Conservation (phyloP, 1,140 invertebrate genomes). For the Drosophila kanapiae region DNA sequence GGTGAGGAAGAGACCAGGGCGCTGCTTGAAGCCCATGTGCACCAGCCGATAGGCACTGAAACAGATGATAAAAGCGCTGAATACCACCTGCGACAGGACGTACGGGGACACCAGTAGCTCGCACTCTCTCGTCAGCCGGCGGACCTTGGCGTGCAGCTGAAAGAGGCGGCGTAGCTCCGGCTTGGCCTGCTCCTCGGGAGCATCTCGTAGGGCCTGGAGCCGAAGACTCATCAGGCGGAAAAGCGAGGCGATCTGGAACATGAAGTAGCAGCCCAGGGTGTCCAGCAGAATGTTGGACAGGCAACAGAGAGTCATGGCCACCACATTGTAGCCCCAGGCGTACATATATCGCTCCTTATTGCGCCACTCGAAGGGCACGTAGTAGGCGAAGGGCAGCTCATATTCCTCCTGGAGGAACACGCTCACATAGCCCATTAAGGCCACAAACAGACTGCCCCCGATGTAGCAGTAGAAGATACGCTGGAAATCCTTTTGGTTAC, state of each 20-base stretch:
- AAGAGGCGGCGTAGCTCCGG: conserved; percentile 49
- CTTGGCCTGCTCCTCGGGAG: conserved; percentile 34
- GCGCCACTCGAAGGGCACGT: conserved; percentile 77
- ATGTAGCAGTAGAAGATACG: conserved; percentile 56
- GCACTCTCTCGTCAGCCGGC: conserved; percentile 37
- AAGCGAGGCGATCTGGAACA: conserved; percentile 66
- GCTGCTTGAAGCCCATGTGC: conserved; percentile 60
- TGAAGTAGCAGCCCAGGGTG: conserved; percentile 68
- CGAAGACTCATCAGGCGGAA: conserved; percentile 64
- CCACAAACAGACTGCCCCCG: conserved; percentile 36
- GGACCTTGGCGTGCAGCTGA: conserved; percentile 46
- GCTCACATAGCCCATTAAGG: conserved; percentile 32
- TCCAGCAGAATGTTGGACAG: conserved; percentile 63
- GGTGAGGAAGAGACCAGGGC: conserved; percentile 64
- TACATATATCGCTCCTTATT: conserved; percentile 52
- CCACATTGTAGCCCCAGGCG: conserved; percentile 68
- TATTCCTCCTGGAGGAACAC: conserved; percentile 59
- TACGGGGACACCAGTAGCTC: conserved; percentile 65
- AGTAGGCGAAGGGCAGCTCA: conserved; percentile 69
- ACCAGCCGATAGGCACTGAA: conserved; percentile 70
- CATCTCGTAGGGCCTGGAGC: conserved; percentile 32
- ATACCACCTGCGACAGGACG: conserved; percentile 65
- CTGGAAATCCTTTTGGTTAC: conserved; percentile 46
- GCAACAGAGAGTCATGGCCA: conserved; percentile 69
- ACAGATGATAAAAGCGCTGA: conserved; percentile 78